Evolutionary conservation across 2,113 vertebrate species (phyloP).

Genomic region (Calonectris borealis): DNA sequence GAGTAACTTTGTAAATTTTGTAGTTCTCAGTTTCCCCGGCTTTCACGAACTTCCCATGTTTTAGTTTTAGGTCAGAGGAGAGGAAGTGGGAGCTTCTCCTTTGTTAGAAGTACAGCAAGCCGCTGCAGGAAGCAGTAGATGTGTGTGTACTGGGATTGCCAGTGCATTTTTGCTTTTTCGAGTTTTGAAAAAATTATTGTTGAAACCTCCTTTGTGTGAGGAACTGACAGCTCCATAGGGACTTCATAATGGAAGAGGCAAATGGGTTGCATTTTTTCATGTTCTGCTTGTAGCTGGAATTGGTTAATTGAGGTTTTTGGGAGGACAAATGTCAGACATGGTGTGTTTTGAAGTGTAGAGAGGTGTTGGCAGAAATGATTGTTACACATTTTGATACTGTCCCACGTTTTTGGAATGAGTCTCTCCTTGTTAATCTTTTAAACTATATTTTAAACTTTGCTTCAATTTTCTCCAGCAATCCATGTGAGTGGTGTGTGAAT

Average conservation of each 20-base stretch:
- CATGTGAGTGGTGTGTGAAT: neutral
- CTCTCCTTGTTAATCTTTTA: neutral
- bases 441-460: neutral
- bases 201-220: neutral
- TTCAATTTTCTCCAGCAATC: too few relatives aligned
- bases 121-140: neutral
- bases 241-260: neutral
- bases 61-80: neutral
- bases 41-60: neutral
- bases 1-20: neutral
- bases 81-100: neutral
- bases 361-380: neutral
- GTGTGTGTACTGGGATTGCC: accelerated
- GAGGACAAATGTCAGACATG: accelerated
- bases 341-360: neutral
- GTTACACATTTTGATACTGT: neutral
- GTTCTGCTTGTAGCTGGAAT: neutral
- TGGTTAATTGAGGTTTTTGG: neutral
- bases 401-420: neutral
- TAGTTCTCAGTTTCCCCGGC: neutral
- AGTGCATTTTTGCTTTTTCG: neutral
- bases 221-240: neutral
- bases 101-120: neutral
- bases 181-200: accelerated
- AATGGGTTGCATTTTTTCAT: neutral